These are phyloP conservation scores for Macrosoma leucophasiata DNA, from an alignment of 2,888 invertebrate species.

Conservation along the genomic window DNA sequence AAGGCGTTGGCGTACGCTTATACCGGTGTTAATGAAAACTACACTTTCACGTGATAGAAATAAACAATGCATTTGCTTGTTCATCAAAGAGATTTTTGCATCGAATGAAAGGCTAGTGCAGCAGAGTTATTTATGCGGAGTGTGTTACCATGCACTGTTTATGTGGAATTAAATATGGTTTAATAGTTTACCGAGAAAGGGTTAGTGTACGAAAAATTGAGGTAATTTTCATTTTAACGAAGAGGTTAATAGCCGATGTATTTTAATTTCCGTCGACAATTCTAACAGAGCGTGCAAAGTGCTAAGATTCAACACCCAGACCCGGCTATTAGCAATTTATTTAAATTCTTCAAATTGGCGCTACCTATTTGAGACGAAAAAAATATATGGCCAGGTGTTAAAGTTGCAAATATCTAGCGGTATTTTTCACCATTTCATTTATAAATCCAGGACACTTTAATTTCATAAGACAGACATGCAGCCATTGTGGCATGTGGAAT, in stretches of 20 bases:
- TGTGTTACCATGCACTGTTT: constrained; percentile 60
- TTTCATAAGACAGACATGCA: too few relatives aligned
- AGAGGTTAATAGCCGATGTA: constrained; percentile 8
- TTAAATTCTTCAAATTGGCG: too few relatives aligned
- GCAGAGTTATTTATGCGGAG: constrained; percentile 53
- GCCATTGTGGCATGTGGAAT: constrained; percentile 46
- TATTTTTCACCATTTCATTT: too few relatives aligned
- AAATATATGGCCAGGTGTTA: too few relatives aligned
- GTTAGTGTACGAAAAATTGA: constrained; percentile 44
- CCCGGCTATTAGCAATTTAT: too few relatives aligned
- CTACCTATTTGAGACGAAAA: too few relatives aligned
- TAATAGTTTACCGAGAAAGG: constrained; percentile 63
- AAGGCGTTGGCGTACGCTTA: constrained; percentile 21
- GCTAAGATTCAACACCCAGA: too few relatives aligned
- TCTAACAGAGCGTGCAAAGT: constrained; percentile 43
- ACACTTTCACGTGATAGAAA: constrained; percentile 33
- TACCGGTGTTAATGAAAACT: constrained; percentile 37
- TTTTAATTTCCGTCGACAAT: constrained; percentile 29
- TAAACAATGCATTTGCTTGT: constrained; percentile 44
- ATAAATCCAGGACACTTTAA: too few relatives aligned
- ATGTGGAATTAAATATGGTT: constrained; percentile 66
- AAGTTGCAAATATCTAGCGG: too few relatives aligned
- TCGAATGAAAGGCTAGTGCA: constrained; percentile 42
- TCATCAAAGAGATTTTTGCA: constrained; percentile 34
- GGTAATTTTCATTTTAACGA: too few relatives aligned